phyloP scores from a whole-genome alignment of 2,888 invertebrate genomes.

The Arctia plantaginis region DNA sequence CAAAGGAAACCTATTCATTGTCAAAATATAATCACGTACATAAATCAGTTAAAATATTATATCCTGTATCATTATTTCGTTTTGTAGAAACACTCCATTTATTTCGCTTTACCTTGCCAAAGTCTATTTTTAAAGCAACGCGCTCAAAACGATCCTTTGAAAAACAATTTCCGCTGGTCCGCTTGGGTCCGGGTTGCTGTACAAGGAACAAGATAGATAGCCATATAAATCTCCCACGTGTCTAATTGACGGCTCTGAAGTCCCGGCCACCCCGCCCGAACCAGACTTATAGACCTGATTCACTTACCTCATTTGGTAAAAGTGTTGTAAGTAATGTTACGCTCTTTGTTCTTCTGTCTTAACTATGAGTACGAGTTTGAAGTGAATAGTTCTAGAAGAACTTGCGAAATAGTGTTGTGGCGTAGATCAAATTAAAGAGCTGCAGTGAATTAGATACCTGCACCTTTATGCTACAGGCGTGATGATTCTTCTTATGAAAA shows the following conservation, averaged over 20 bases:
- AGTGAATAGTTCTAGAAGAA: slow-evolving; percentile 34
- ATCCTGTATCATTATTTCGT: slow-evolving; percentile 56
- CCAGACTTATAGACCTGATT: slow-evolving; percentile 66
- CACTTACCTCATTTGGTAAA: slow-evolving; percentile 67
- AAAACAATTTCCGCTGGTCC: slow-evolving; percentile 74
- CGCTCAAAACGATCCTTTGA: slow-evolving; percentile 65
- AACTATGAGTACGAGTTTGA: slow-evolving; percentile 36
- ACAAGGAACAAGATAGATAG: slow-evolving; percentile 78
- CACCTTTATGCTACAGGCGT: neutral
- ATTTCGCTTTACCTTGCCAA: slow-evolving; percentile 56
- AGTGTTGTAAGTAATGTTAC: slow-evolving; percentile 54
- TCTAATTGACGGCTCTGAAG: slow-evolving; percentile 81
- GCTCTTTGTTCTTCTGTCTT: slow-evolving; percentile 48
- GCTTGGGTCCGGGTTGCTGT: slow-evolving; percentile 56
- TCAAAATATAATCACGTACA: slow-evolving; percentile 47
- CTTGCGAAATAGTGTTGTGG: neutral
- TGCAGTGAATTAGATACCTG: neutral
- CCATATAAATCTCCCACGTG: slow-evolving; percentile 81
- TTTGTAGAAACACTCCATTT: slow-evolving; percentile 55
- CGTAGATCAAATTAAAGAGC: neutral
- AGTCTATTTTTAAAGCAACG: slow-evolving; percentile 59
- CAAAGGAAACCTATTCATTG: slow-evolving; percentile 45
- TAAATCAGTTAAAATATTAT: slow-evolving; percentile 57
- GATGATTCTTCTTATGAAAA: neutral
- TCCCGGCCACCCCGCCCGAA: slow-evolving; percentile 56